Percentiles rank a stretch among this genome's conserved stretches.
These are phyloP conservation scores for Melanostoma mellinum DNA, from an alignment of 2,888 invertebrate genomes.

Conservation along the genomic window DNA sequence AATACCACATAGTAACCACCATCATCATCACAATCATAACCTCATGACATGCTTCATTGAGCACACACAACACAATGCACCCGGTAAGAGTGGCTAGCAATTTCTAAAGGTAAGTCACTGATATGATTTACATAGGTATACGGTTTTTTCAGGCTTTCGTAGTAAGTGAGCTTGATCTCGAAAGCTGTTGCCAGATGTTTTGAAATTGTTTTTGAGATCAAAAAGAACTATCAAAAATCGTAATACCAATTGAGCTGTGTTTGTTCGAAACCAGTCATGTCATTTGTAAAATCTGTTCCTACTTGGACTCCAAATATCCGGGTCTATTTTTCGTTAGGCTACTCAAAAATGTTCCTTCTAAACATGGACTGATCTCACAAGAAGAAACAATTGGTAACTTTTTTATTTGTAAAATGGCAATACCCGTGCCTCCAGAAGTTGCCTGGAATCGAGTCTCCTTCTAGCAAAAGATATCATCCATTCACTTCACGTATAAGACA, in stretches of 20 bases:
- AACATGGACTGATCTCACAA: not conserved
- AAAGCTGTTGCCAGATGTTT: no score
- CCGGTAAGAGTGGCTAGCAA: slow-evolving; percentile 3
- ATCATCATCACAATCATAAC: slow-evolving; percentile 61
- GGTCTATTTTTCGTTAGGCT: no score
- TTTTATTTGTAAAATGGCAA: slow-evolving; percentile 5
- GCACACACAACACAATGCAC: slow-evolving; percentile 43
- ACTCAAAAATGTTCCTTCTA: no score
- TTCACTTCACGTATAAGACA: slow-evolving; percentile 54
- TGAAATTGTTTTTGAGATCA: no score
- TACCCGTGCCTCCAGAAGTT: slow-evolving; percentile 24
- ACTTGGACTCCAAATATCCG: no score
- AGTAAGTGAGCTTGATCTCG: not conserved
- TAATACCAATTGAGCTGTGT: no score
- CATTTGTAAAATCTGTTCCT: no score
- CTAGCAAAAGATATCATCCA: slow-evolving; percentile 43
- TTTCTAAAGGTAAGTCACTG: slow-evolving; percentile 26
- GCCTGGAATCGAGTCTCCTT: slow-evolving; percentile 16
- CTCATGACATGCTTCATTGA: slow-evolving; percentile 69
- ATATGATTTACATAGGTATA: slow-evolving; percentile 15
- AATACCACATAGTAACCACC: slow-evolving; percentile 33
- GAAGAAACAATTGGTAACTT: not conserved
- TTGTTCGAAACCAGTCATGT: no score
- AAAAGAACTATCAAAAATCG: no score
- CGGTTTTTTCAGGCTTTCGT: not conserved